phyloP scores from a whole-genome alignment of 2,113 vertebrate species.

The Ictalurus punctatus region DNA sequence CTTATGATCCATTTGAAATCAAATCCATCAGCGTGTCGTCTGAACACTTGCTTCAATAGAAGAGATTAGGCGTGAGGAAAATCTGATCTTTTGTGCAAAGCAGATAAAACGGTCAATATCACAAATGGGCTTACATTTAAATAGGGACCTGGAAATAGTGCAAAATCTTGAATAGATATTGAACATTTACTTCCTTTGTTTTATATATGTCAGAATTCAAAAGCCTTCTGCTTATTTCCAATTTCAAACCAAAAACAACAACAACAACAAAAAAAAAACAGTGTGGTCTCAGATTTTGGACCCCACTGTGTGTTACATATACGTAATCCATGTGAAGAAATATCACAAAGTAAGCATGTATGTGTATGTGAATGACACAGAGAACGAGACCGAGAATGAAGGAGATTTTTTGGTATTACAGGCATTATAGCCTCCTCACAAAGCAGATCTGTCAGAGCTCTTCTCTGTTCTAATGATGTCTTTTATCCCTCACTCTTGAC shows the following conservation, averaged over 20 bases:
- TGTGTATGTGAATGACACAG: neutral
- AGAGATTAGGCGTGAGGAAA: neutral
- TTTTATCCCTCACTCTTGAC: conserved; percentile 31
- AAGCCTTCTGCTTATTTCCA: neutral
- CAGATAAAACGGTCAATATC: neutral
- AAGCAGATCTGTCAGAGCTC: conserved; percentile 33
- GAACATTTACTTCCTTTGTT: neutral
- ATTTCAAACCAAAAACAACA: neutral
- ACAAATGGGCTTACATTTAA: neutral
- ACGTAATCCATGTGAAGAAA: neutral
- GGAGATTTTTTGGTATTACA: neutral
- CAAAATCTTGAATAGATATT: neutral
- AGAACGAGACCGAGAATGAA: neutral
- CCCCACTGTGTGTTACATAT: too few relatives aligned
- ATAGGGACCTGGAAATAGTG: neutral
- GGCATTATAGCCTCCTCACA: conserved; percentile 11
- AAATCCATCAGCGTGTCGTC: too few relatives aligned
- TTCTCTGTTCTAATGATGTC: conserved; percentile 7
- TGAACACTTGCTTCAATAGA: neutral
- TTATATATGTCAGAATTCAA: neutral
- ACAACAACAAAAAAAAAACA: neutral
- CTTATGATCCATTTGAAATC: too few relatives aligned
- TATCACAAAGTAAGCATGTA: neutral
- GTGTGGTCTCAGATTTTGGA: neutral
- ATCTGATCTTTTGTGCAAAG: neutral